Conservation (phyloP, 2,888 invertebrate species). For the Synergus laeviventris region DNA sequence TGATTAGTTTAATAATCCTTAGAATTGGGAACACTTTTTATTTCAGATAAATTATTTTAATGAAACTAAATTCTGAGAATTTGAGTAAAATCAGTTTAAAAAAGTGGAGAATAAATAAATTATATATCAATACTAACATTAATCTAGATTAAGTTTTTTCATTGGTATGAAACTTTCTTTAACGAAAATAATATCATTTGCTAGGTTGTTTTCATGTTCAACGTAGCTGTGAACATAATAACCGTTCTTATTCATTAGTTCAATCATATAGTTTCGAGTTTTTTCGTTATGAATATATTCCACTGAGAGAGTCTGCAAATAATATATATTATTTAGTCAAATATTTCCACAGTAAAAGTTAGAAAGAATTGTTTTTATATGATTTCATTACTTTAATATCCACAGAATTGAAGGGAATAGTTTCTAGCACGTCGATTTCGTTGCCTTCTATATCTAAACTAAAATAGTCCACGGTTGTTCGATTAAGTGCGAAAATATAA, state of each 20-base stretch:
- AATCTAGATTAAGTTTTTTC: background rate
- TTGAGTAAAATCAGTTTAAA: background rate
- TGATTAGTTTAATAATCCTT: background rate
- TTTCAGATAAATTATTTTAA: no score
- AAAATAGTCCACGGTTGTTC: conserved; percentile 77
- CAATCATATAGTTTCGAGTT: conserved; percentile 70
- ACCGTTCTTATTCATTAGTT: conserved; percentile 74
- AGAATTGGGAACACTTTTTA: background rate
- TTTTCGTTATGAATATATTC: conserved; percentile 76
- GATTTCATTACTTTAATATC: conserved; percentile 72
- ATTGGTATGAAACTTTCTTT: conserved; percentile 59
- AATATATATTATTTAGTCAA: conserved; percentile 3
- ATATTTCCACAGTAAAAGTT: background rate
- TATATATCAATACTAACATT: background rate
- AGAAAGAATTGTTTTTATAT: conserved; percentile 1
- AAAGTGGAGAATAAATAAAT: background rate
- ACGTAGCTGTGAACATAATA: conserved; percentile 74
- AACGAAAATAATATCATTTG: conserved; percentile 77
- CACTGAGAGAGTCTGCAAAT: conserved; percentile 73
- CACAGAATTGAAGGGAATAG: conserved; percentile 77
- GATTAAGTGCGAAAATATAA: conserved; percentile 76
- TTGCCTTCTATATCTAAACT: conserved; percentile 79
- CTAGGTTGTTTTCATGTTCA: conserved; percentile 73
- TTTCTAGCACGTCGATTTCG: conserved; percentile 77
- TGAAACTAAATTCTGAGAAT: background rate